Evolutionary conservation across 2,113 vertebrate genomes (phyloP).

Genomic region (Lepidothrix coronata): DNA sequence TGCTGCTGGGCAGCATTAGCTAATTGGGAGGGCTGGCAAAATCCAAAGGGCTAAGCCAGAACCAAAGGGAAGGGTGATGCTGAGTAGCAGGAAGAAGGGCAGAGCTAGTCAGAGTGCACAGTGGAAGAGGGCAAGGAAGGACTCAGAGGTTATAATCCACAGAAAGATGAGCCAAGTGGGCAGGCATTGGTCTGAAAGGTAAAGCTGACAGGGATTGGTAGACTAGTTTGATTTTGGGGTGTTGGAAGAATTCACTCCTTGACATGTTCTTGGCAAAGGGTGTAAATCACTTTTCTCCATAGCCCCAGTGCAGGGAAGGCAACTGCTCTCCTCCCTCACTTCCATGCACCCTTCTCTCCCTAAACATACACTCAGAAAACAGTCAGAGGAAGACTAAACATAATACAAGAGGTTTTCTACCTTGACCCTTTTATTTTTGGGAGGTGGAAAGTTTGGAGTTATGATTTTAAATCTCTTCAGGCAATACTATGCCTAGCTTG

Average conservation of each 20-base stretch:
- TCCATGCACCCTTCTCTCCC: neutral
- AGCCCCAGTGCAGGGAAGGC: neutral
- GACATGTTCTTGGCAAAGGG: neutral
- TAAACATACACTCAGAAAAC: neutral
- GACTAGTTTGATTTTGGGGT: neutral
- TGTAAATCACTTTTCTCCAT: neutral
- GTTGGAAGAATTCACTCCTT: neutral
- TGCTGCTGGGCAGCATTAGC: neutral
- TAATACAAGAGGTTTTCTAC: neutral
- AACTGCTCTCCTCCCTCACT: neutral
- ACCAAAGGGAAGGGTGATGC: neutral
- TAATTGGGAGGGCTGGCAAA: neutral
- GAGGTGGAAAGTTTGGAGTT: neutral
- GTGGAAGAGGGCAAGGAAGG: neutral
- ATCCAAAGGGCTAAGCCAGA: neutral
- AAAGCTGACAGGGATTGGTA: neutral
- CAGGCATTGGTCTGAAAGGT: accelerated
- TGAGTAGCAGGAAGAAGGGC: neutral
- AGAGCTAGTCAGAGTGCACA: neutral
- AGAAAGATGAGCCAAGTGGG: neutral
- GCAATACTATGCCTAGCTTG: neutral
- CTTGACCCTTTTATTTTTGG: neutral
- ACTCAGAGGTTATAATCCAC: neutral
- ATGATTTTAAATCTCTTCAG: neutral
- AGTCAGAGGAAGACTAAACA: neutral